These are phyloP conservation scores for Pachydiplax longipennis DNA, from an alignment of 2,888 invertebrate genomes.

Conservation along the genomic window DNA sequence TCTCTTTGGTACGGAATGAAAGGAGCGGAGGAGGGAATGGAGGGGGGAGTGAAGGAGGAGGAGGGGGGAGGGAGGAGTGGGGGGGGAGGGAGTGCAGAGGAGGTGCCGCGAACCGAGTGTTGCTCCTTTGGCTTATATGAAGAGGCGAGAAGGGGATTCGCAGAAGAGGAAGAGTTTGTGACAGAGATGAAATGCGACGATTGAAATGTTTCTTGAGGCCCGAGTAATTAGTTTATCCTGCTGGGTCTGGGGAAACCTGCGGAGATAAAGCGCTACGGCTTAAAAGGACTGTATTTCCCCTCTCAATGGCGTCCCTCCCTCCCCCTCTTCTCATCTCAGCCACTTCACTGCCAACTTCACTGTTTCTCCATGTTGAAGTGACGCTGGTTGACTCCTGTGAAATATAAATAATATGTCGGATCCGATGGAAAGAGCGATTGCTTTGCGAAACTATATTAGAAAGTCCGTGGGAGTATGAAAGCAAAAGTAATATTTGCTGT, in stretches of 20 bases:
- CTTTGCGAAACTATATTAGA: too few species aligned
- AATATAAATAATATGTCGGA: too few species aligned
- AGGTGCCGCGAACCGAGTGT: not conserved
- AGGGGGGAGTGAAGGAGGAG: not conserved
- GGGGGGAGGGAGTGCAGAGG: not conserved
- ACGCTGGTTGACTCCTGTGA: too few species aligned
- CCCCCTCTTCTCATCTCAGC: not conserved
- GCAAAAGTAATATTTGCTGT: too few species aligned
- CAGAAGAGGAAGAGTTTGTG: not conserved
- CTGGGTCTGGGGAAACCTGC: not conserved
- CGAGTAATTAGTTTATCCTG: conserved; percentile 45
- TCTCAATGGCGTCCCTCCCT: not conserved
- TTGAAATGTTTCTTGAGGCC: conserved; percentile 41
- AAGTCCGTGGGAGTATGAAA: too few species aligned
- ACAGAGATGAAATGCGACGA: not conserved
- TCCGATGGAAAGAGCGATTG: too few species aligned
- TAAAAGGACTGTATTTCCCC: not conserved
- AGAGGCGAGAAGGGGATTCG: not conserved
- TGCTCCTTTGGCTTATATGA: not conserved
- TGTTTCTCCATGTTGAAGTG: not conserved
- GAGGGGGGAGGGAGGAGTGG: not conserved
- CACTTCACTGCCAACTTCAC: not conserved
- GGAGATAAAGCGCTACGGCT: not conserved
- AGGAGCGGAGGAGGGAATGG: not conserved
- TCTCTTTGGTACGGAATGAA: not conserved